These are phyloP conservation scores for Paraplagusia blochii DNA, from an alignment of 2,113 vertebrate species.

Conservation along the genomic window DNA sequence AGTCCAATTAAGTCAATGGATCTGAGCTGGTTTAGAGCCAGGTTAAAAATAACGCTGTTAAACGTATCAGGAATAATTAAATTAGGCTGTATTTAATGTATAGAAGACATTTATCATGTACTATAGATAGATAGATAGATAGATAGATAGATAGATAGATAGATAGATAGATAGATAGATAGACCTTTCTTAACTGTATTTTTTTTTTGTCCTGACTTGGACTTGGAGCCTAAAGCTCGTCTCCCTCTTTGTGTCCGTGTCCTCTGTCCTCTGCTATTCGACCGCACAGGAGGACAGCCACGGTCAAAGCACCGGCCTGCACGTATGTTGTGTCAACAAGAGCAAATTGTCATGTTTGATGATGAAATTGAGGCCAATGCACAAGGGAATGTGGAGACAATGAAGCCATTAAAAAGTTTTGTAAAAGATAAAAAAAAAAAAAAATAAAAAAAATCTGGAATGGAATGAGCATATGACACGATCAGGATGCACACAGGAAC, in stretches of 20 bases:
- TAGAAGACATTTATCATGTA: no score
- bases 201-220: slow-evolving; percentile 25
- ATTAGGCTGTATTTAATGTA: no score
- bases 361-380: slow-evolving; percentile 41
- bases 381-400: neutral
- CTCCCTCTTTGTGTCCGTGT: slow-evolving; percentile 7
- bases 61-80: no score
- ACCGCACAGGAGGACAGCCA: slow-evolving; percentile 22
- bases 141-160: no score
- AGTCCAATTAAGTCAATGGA: no score
- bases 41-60: no score
- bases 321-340: slow-evolving; percentile 27
- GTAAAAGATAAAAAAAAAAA: slow-evolving; percentile 9
- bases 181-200: slow-evolving; percentile 4
- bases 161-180: no score
- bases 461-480: slow-evolving; percentile 20
- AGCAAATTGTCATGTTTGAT: slow-evolving; percentile 41
- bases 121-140: no score
- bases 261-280: no score
- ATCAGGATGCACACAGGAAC: slow-evolving; percentile 34
- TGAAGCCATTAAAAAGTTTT: slow-evolving; percentile 18
- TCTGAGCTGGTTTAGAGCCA: no score
- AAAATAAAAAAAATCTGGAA: slow-evolving; percentile 10
- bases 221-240: slow-evolving; percentile 24
- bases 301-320: slow-evolving; percentile 14